phyloP scores from a whole-genome alignment of 2,888 invertebrate genomes.

The Trichacis sp. region DNA sequence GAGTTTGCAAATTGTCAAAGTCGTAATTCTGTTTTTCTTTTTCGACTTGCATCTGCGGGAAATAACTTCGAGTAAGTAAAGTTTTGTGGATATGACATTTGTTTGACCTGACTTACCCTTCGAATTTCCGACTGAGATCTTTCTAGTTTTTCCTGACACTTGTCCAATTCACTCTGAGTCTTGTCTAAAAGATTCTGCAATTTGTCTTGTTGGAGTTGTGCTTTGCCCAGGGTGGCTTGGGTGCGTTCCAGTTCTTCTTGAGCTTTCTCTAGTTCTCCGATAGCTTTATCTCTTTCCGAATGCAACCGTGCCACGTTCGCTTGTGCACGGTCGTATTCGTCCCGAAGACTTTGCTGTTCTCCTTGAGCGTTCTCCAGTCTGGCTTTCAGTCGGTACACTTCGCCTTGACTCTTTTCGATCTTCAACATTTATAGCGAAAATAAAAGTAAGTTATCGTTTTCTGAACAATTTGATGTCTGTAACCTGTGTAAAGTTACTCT shows the following conservation, averaged over 20 bases:
- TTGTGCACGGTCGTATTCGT: conserved; percentile 91
- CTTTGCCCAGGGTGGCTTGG: conserved; percentile 90
- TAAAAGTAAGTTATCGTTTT: not conserved
- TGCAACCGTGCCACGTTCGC: conserved; percentile 86
- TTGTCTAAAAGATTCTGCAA: conserved; percentile 89
- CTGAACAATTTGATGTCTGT: not conserved
- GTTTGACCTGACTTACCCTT: conserved; percentile 73
- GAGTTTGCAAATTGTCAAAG: conserved; percentile 90
- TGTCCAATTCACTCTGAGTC: conserved; percentile 90
- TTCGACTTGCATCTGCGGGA: conserved; percentile 82
- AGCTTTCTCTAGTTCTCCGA: conserved; percentile 86
- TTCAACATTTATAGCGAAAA: conserved; percentile 26
- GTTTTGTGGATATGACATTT: no score
- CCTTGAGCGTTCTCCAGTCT: conserved; percentile 95
- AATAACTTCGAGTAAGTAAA: no score
- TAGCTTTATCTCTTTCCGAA: conserved; percentile 88
- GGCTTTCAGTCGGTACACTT: conserved; percentile 93
- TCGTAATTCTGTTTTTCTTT: conserved; percentile 92
- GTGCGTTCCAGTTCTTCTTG: conserved; percentile 90
- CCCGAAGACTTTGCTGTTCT: conserved; percentile 91
- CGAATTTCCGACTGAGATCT: conserved; percentile 85
- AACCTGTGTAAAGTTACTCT: no score
- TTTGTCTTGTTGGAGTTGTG: conserved; percentile 92
- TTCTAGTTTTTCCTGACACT: conserved; percentile 88
- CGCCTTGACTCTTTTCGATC: conserved; percentile 93